These are phyloP conservation scores for Potamarius usumacintae DNA, from an alignment of 2,113 vertebrate genomes.

Conservation along the genomic window DNA sequence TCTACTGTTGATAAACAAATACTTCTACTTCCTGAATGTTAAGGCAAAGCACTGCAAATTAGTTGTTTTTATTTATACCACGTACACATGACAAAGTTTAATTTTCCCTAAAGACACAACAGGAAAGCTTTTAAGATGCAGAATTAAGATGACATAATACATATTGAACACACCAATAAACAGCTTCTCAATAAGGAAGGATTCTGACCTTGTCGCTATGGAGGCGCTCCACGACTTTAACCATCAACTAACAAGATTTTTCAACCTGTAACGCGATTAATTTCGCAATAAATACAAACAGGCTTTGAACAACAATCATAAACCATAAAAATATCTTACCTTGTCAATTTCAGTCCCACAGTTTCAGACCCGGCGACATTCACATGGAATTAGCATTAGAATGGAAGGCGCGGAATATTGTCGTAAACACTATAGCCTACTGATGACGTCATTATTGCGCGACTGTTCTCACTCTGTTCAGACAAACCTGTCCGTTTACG, in stretches of 20 bases:
- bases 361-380: conserved; percentile 41
- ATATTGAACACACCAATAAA: background rate
- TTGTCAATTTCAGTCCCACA: background rate
- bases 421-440: background rate
- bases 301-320: background rate
- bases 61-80: background rate
- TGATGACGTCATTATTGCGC: background rate
- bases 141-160: background rate
- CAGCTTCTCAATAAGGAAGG: conserved; percentile 25
- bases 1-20: background rate
- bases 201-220: conserved; percentile 71
- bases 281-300: background rate
- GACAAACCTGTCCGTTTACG: background rate
- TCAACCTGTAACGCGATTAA: no score
- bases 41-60: background rate
- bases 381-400: conserved; percentile 57
- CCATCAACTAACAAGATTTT: background rate
- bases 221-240: background rate
- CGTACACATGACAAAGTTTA: background rate
- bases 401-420: conserved; percentile 59
- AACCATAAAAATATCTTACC: conserved; percentile 49
- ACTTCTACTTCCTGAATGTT: background rate
- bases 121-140: background rate
- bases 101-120: background rate
- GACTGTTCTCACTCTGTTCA: background rate